Percentiles rank a stretch among this genome's conserved stretches.
phyloP scores from a whole-genome alignment of 2,113 vertebrate genomes.

The Psophia crepitans region DNA sequence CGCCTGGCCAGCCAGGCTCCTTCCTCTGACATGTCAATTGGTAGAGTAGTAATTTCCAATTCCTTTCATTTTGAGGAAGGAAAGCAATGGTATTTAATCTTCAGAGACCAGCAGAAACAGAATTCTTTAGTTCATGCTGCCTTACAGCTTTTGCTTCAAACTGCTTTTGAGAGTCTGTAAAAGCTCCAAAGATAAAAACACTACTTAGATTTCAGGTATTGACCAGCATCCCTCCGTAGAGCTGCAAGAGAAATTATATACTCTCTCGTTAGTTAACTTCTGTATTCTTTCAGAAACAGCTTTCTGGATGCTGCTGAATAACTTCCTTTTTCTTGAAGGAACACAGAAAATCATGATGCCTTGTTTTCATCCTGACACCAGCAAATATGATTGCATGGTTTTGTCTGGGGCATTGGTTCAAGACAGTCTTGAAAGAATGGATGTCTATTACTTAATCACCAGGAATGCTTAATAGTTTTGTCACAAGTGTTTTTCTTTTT shows the following conservation, averaged over 20 bases:
- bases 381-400: neutral
- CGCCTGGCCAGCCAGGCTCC: neutral
- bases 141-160: slow-evolving; percentile 7
- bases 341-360: neutral
- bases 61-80: neutral
- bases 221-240: neutral
- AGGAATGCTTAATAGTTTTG: slow-evolving; percentile 28
- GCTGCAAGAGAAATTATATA: neutral
- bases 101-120: neutral
- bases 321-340: neutral
- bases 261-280: neutral
- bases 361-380: neutral
- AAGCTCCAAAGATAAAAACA: slow-evolving; percentile 8
- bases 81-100: neutral
- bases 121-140: neutral
- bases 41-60: neutral
- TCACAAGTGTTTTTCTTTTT: slow-evolving; percentile 49
- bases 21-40: neutral
- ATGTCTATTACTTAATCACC: slow-evolving; percentile 6
- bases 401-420: neutral
- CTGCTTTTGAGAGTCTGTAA: neutral
- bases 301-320: neutral
- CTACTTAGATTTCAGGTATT: neutral
- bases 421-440: neutral
- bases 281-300: neutral